A percentile compares a stretch with the other conserved stretches of the same genome.
Evolutionary conservation across 2,888 invertebrate species (phyloP).

Genomic region (Schizaphis graminum): DNA sequence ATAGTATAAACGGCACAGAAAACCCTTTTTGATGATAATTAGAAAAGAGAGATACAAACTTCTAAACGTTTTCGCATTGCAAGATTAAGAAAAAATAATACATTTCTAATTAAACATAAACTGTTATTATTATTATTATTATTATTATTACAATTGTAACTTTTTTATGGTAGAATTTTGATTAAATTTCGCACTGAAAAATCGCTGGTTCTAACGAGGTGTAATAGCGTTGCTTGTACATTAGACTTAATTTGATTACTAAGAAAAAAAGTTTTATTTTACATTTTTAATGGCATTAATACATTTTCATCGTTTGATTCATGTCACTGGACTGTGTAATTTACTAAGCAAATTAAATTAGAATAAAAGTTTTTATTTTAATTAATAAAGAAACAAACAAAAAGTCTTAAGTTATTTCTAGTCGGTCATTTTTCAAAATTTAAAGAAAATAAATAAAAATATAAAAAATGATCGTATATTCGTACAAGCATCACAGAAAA

Average conservation of each 20-base stretch:
- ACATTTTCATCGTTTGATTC: constrained; percentile 33
- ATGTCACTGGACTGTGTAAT: constrained; percentile 25
- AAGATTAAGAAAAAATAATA: background rate
- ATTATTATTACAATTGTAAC: background rate
- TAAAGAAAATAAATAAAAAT: background rate
- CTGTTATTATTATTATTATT: background rate
- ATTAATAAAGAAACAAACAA: constrained; percentile 32
- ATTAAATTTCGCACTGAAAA: background rate
- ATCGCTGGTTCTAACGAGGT: background rate
- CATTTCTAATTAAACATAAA: background rate
- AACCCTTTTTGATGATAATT: background rate
- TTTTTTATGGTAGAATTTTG: background rate
- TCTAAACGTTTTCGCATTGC: background rate
- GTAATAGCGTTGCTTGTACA: background rate
- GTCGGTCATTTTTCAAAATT: background rate
- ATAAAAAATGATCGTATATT: background rate
- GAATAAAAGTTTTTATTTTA: constrained; percentile 29
- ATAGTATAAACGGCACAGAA: background rate
- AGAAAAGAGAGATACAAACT: background rate
- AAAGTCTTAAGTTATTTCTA: constrained; percentile 33
- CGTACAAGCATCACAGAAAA: background rate
- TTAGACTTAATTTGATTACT: constrained; percentile 16
- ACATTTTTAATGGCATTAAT: constrained; percentile 40
- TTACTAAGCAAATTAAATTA: constrained; percentile 47
- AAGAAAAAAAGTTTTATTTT: background rate